Evolutionary conservation across 2,888 invertebrate species (phyloP).

Genomic region (Dryomyza anilis): DNA sequence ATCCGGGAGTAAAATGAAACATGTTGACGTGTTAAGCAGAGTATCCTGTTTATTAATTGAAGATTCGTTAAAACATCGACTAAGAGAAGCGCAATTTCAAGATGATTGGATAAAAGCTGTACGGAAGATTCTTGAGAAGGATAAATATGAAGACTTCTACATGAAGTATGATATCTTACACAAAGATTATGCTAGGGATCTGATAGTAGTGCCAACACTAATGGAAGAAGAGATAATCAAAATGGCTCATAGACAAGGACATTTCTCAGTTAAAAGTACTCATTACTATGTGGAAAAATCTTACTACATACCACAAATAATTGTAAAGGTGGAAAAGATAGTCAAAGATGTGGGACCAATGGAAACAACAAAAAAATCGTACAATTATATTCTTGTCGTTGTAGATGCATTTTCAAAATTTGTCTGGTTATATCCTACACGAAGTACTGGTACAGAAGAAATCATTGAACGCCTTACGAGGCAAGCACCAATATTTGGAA

Average conservation of each 20-base stretch:
- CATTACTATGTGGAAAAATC: too few relatives aligned
- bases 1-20: slow-evolving; percentile 30
- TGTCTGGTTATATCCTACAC: too few relatives aligned
- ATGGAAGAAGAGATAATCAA: too few relatives aligned
- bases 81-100: slow-evolving; percentile 22
- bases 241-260: too few relatives aligned
- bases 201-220: too few relatives aligned
- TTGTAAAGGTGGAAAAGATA: slow-evolving; percentile 18
- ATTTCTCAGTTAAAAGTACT: too few relatives aligned
- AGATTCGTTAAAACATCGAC: slow-evolving; percentile 21
- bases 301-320: too few relatives aligned
- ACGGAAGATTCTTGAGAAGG: slow-evolving; percentile 19
- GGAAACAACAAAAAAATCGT: too few relatives aligned
- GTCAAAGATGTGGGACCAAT: slow-evolving; percentile 32
- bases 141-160: slow-evolving; percentile 29
- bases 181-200: too few relatives aligned
- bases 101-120: slow-evolving; percentile 32
- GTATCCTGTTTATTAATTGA: slow-evolving; percentile 27
- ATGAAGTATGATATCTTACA: slow-evolving; percentile 27
- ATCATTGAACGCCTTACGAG: not conserved
- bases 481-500: slow-evolving; percentile 14
- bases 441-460: too few relatives aligned
- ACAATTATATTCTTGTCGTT: too few relatives aligned
- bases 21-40: slow-evolving; percentile 33
- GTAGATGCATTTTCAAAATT: too few relatives aligned